Percentiles rank a stretch among this genome's conserved stretches.
These are phyloP conservation scores for Dysdera silvatica DNA, from an alignment of 1,140 invertebrate genomes.

Conservation along the genomic window DNA sequence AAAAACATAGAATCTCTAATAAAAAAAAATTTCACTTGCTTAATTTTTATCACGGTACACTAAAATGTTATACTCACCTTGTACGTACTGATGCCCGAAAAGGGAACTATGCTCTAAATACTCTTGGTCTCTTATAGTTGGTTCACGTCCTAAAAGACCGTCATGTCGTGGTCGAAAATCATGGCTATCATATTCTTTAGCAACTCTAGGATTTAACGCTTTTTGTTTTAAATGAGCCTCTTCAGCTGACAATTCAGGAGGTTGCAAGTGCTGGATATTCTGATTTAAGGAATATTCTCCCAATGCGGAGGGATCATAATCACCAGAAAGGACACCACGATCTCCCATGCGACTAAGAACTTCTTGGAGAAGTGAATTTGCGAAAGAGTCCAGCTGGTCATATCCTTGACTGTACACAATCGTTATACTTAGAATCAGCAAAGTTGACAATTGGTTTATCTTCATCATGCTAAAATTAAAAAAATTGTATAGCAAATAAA, in stretches of 20 bases:
- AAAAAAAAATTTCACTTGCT: no score
- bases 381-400: conserved; percentile 14
- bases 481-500: neutral
- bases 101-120: conserved; percentile 79
- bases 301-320: neutral
- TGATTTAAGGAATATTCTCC: no score
- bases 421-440: neutral
- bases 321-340: neutral
- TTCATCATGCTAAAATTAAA: conserved; percentile 1
- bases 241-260: neutral
- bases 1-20: no score
- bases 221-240: no score
- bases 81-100: conserved; percentile 71
- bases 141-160: conserved; percentile 42
- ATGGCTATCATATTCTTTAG: neutral
- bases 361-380: conserved; percentile 21
- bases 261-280: neutral
- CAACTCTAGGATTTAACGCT: no score
- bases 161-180: conserved; percentile 15
- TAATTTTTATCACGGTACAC: no score
- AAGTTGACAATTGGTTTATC: neutral
- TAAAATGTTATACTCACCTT: conserved; percentile 40
- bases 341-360: conserved; percentile 11
- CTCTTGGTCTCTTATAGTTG: conserved; percentile 70
- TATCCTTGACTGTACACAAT: neutral